Evolutionary conservation across 1,140 invertebrate species (phyloP), one percentile per base, ranked within the genome.

Genomic region (Musca domestica): DNA sequence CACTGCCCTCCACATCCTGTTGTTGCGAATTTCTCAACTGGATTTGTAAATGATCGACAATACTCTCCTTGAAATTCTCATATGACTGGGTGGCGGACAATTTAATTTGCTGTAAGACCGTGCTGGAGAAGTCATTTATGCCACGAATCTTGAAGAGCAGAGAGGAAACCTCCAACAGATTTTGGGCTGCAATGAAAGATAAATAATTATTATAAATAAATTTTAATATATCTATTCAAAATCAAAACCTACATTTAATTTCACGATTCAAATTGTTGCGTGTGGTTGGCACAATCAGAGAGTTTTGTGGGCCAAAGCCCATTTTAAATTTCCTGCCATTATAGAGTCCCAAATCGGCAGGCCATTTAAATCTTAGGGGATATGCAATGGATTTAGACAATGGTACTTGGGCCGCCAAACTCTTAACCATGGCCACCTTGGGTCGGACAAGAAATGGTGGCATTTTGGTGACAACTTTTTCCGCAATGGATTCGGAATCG

Each of bases 301-400:
- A 86, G 69, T 88, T 86, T n/a, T 84, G 85, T 1, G 88, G 87
- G 0, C 88, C 88, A 89, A 93, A 95, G 0, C 90, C 91, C 0
- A 91, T 85, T 72, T 91, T 88, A 68, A 89, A 91, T 65, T 87
- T 87, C 3, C 90, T 85, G 1, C 90, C 88, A 83, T 87, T 89
- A 80, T 84, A 83, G 14, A 88, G 78, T 0, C 84, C 88, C 68
- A 88, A 76, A 79, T 95, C 92, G 3, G 87, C 86, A 5, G 89
- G 78, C 70, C 86, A 85, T 1, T 85, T 81, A 1, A 85, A 83
- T n/a, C 80, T 75, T 7, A 88, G 72, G 0, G 83, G 82, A 61
- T 83, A 81, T 72, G 82, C 71, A 19, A 84, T 74, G 1, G 85
- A 85, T 9, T 83, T 74, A 5, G 74, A 69, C 3, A 85, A 70